These are phyloP conservation scores for Catamblyrhynchus diadema DNA, from an alignment of 2,797 vertebrate genomes.

Conservation along the genomic window DNA sequence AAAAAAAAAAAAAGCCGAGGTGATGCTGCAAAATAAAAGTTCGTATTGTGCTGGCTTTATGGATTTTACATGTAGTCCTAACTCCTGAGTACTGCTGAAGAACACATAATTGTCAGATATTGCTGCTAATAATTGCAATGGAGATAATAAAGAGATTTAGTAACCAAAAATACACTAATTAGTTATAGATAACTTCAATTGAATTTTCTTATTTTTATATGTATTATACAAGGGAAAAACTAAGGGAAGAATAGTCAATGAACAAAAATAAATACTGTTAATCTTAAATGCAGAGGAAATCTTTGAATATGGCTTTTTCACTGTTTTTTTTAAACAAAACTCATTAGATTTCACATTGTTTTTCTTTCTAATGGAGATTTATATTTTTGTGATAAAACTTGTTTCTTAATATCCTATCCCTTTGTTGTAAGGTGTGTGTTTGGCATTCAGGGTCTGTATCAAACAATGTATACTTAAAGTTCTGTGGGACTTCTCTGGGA, in stretches of 20 bases:
- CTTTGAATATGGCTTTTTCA: background rate
- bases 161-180: background rate
- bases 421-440: background rate
- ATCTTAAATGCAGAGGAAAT: background rate
- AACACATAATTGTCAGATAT: accelerated
- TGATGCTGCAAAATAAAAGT: background rate
- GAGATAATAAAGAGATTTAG: background rate
- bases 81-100: background rate
- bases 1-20: background rate
- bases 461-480: accelerated
- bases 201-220: background rate
- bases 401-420: accelerated
- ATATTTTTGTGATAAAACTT: background rate
- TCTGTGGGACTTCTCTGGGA: background rate
- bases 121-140: background rate
- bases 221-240: background rate
- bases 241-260: background rate
- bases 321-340: background rate
- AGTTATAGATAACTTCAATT: background rate
- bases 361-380: background rate
- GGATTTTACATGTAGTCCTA: background rate
- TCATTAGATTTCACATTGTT: background rate
- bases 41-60: background rate
- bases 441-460: background rate
- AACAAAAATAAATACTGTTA: background rate